Evolutionary conservation across 2,113 vertebrate species (phyloP).

Genomic region (Caranx ignobilis): DNA sequence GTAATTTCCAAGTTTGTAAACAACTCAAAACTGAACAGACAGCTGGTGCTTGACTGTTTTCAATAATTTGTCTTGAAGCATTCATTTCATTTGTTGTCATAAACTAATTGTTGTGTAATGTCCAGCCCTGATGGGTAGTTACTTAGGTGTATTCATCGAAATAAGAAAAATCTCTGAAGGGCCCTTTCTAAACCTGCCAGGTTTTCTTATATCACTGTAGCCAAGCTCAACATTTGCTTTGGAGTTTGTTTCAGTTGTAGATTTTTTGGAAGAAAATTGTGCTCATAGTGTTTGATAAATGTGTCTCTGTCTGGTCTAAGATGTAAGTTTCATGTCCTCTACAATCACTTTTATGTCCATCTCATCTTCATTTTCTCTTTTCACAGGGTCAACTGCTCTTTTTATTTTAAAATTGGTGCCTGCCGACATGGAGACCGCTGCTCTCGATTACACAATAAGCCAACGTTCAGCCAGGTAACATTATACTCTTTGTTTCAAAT

Average conservation of each 20-base stretch:
- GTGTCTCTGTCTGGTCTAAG: background rate
- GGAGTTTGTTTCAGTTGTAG: background rate
- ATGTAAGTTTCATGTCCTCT: background rate
- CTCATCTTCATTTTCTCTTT: constrained; percentile 59
- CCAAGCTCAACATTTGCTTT: background rate
- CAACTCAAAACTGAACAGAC: no score
- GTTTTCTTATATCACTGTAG: background rate
- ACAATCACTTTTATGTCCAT: background rate
- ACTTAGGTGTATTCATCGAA: no score
- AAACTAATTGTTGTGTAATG: no score
- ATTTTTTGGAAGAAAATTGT: background rate
- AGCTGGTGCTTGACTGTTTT: no score
- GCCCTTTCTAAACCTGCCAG: no score
- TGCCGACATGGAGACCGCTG: constrained; percentile 98
- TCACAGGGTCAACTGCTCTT: constrained; percentile 95
- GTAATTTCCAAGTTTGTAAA: no score
- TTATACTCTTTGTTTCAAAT: background rate
- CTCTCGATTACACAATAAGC: constrained; percentile 98
- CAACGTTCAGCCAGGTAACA: constrained; percentile 95
- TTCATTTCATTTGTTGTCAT: no score
- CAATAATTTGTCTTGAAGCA: no score
- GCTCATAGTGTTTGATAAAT: background rate
- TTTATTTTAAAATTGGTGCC: constrained; percentile 99
- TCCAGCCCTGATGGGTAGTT: no score
- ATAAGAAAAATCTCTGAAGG: no score